Percentiles rank a stretch among this genome's conserved stretches.
These are phyloP conservation scores for Acyrthosiphon pisum DNA, from an alignment of 1,140 invertebrate species.

Conservation along the genomic window DNA sequence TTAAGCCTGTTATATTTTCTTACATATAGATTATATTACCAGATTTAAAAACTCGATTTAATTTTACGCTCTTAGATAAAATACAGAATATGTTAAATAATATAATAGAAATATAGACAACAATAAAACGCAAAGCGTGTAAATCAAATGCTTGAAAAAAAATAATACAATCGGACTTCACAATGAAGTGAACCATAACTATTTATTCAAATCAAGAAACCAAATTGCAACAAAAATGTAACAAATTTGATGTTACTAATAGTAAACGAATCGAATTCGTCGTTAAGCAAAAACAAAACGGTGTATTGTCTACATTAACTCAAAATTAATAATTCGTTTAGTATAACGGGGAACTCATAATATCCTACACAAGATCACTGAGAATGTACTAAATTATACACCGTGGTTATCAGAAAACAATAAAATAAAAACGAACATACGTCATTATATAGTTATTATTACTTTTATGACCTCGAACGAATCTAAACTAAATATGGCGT, in stretches of 20 bases:
- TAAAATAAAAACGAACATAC: neutral
- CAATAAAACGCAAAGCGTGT: neutral
- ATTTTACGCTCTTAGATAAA: conserved; percentile 1
- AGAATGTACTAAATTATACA: neutral
- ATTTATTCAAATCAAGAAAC: neutral
- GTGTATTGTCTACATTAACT: neutral
- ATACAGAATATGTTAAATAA: neutral
- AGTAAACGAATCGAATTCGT: neutral
- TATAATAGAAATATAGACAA: neutral
- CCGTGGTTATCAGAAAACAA: neutral
- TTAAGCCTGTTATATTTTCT: neutral
- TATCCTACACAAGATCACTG: neutral
- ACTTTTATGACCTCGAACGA: neutral
- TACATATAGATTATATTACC: conserved; percentile 8
- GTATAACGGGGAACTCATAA: no score
- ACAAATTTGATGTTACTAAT: neutral
- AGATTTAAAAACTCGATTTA: neutral
- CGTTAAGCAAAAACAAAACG: neutral
- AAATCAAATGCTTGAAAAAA: neutral
- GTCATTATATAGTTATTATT: neutral
- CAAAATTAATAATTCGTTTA: neutral
- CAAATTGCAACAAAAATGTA: neutral
- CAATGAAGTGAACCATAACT: neutral
- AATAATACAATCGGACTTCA: neutral
- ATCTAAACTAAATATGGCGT: neutral